Percentiles rank a stretch among this genome's conserved stretches.
Conservation (phyloP, 1,140 invertebrate species). For the Sarcophaga peregrina region DNA sequence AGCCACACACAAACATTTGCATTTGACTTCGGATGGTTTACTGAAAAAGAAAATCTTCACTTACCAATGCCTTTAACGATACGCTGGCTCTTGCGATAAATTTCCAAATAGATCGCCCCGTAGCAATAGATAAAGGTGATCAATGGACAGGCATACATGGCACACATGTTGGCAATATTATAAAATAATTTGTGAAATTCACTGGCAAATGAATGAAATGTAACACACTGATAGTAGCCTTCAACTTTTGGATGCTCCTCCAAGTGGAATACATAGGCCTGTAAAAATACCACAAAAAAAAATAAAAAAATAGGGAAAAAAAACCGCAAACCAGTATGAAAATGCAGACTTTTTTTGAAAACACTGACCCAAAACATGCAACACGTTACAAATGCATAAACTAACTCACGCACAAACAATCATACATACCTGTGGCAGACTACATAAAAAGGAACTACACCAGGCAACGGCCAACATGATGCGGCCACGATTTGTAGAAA, state of each 20-base stretch:
- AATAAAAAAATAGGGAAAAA: neutral
- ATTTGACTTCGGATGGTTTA: no score
- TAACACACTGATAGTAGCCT: conserved; percentile 86
- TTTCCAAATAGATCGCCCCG: conserved; percentile 83
- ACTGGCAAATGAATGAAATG: conserved; percentile 77
- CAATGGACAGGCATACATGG: conserved; percentile 88
- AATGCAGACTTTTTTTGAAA: neutral
- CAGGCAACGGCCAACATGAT: conserved; percentile 81
- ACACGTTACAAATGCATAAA: neutral
- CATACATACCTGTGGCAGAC: conserved; percentile 79
- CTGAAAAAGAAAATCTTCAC: neutral
- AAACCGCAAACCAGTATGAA: no score
- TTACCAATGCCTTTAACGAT: conserved; percentile 55
- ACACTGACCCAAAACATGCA: neutral
- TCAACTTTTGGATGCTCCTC: conserved; percentile 79
- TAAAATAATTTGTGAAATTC: conserved; percentile 79
- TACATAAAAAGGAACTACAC: conserved; percentile 81
- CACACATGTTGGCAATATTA: conserved; percentile 79
- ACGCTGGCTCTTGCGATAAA: conserved; percentile 67
- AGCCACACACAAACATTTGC: no score
- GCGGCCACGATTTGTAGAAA: conserved; percentile 77
- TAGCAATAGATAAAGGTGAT: conserved; percentile 88
- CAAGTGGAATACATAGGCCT: conserved; percentile 84
- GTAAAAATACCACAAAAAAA: no score
- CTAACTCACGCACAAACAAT: neutral